Conservation (phyloP, 2,888 invertebrate genomes). For the Brenthis ino region DNA sequence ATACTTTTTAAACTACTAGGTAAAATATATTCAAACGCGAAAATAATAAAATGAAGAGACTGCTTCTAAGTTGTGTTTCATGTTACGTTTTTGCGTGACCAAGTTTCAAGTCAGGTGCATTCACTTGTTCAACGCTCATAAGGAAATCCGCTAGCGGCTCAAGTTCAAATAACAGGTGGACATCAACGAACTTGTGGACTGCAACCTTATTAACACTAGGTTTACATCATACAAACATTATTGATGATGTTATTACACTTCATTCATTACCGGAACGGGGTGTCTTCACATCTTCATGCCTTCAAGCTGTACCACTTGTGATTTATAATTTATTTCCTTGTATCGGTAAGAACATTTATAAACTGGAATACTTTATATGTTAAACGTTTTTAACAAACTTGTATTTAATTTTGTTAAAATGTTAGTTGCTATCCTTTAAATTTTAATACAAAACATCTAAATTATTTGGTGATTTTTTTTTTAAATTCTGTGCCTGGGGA, state of each 20-base stretch:
- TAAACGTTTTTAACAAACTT: too few relatives aligned
- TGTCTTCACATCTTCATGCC: not conserved
- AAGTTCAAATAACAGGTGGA: constrained; percentile 32
- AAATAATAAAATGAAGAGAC: not conserved
- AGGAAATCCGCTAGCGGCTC: constrained; percentile 35
- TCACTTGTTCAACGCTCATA: constrained; percentile 16
- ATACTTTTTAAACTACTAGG: not conserved
- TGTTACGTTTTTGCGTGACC: constrained; percentile 30
- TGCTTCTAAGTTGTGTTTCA: not conserved
- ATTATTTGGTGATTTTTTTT: too few relatives aligned
- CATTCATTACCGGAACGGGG: constrained; percentile 1
- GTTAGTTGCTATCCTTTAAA: too few relatives aligned
- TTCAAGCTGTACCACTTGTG: not conserved
- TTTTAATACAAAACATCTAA: too few relatives aligned
- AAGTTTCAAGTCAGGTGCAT: constrained; percentile 20
- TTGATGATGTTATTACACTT: constrained; percentile 13
- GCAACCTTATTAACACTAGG: constrained; percentile 24
- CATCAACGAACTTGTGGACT: constrained; percentile 10
- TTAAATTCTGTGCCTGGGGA: too few relatives aligned
- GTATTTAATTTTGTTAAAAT: too few relatives aligned
- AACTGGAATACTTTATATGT: too few relatives aligned
- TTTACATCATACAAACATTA: constrained; percentile 1
- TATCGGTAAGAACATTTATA: too few relatives aligned
- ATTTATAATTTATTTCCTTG: too few relatives aligned
- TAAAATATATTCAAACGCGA: not conserved